phyloP scores from a whole-genome alignment of 2,113 vertebrate genomes.

The Ciconia maguari region DNA sequence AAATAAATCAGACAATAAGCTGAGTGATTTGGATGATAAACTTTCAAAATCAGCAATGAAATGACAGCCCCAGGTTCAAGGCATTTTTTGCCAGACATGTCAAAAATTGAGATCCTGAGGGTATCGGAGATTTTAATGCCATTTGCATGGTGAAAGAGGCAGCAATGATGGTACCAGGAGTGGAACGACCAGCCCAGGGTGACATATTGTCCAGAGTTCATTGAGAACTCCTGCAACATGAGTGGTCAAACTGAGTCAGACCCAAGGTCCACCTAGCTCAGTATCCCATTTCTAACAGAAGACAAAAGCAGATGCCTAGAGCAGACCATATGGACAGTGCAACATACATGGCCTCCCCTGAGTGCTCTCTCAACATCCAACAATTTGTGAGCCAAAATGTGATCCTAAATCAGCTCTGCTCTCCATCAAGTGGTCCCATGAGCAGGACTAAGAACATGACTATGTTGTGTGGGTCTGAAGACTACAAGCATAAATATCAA shows the following conservation, averaged over 20 bases:
- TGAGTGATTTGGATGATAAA: not conserved
- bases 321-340: not conserved
- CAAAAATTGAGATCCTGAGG: not conserved
- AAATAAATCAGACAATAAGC: not conserved
- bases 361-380: not conserved
- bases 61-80: not conserved
- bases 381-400: not conserved
- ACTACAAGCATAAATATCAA: not conserved
- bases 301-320: not conserved
- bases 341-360: not conserved
- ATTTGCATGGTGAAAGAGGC: not conserved
- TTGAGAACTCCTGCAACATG: not conserved
- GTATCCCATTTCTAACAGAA: not conserved
- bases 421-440: not conserved
- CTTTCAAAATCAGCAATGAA: not conserved
- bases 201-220: not conserved
- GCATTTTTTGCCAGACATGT: not conserved
- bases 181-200: rapidly evolving
- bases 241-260: not conserved
- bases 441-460: not conserved
- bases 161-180: not conserved
- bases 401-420: not conserved
- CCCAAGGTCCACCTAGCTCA: not conserved
- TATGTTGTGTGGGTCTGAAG: not conserved
- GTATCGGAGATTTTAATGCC: not conserved